Conservation (phyloP, 2,888 invertebrate species). For the Hypselothyrea guttata region DNA sequence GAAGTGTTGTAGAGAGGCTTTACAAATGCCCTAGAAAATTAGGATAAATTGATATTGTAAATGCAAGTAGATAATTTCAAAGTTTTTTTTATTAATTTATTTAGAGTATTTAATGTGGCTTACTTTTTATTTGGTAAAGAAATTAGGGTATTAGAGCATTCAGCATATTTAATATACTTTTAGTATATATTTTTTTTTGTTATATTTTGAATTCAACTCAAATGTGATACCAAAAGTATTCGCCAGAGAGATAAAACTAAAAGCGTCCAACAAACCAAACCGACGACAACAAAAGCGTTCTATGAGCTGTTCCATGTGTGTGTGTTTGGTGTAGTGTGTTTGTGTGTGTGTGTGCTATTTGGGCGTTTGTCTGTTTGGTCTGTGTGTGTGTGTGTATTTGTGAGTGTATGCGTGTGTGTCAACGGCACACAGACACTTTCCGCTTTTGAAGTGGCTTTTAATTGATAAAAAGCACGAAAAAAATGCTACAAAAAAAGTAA, state of each 20-base stretch:
- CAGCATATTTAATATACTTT: not conserved
- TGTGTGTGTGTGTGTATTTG: constrained; percentile 40
- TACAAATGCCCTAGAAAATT: too few species aligned
- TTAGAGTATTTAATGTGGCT: too few species aligned
- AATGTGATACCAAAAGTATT: constrained; percentile 46
- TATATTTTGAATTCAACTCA: constrained; percentile 20
- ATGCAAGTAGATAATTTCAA: too few species aligned
- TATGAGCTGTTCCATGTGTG: constrained; percentile 32
- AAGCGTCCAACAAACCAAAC: constrained; percentile 70
- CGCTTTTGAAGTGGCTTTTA: constrained; percentile 79
- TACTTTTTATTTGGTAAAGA: too few species aligned
- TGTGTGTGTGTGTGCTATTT: constrained; percentile 35
- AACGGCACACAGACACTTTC: constrained; percentile 71
- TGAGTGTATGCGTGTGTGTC: constrained; percentile 58
- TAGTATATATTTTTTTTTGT: constrained; percentile 3
- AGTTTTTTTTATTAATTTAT: too few species aligned
- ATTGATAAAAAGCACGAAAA: constrained; percentile 73
- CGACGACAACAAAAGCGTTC: constrained; percentile 60
- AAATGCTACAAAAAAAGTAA: too few species aligned
- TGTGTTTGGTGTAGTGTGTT: constrained; percentile 33
- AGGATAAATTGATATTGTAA: too few species aligned
- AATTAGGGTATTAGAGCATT: constrained; percentile 30
- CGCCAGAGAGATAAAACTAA: constrained; percentile 61
- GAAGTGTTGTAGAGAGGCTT: too few species aligned
- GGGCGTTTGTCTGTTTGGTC: constrained; percentile 28